Evolutionary conservation across 2,113 vertebrate genomes (phyloP), one percentile per base, ranked within the genome.

Genomic region (Machaerirhynchus nigripectus): DNA sequence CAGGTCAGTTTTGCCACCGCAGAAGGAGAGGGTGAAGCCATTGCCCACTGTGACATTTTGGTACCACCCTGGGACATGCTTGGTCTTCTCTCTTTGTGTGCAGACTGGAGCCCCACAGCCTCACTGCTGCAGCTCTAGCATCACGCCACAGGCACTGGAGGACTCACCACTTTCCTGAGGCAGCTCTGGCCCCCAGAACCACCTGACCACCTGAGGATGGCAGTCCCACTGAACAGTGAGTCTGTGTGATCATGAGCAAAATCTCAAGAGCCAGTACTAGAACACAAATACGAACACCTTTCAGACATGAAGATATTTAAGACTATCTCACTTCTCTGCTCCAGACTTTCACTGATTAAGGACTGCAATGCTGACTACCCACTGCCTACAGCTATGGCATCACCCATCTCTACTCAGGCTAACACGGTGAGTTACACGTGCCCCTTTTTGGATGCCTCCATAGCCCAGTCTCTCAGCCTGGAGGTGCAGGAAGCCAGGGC

Each of bases 401-500:
- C 24, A n/a, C 10, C 22, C 8, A 0, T 46, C 44, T 31, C 39
- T 24, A 2, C 61, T 28, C 23, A 6, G 35, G 52, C 61, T 84
- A 20, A 56, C 33, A 33, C 0, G 1, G 2, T 14, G 74, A 17
- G 60, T 28, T 15, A 17, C 2, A 2, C 2, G 4, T 53, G 16
- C 4, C 15, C 10, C 2, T 3, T 31, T 70, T 15, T 2, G 7
- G 35, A 8, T 76, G 26, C 13, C 24, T 30, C 28, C 8, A 4
- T 3, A 39, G 63, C 0, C 0, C 27, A 50, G 18, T 2, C 10
- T 47, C 46, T 60, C 50, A 44, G 40, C 22, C 52, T 8, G 2
- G 9, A 18, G 53, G 31, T 4, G 6, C 27, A 39, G 56, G 26
- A 31, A 56, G 55, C 37, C 76, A 33, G 21, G 40, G 21, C 39